A percentile compares a stretch with the other conserved stretches of the same genome.
Conservation (phyloP, 2,888 invertebrate species). For the Boloria selene region DNA sequence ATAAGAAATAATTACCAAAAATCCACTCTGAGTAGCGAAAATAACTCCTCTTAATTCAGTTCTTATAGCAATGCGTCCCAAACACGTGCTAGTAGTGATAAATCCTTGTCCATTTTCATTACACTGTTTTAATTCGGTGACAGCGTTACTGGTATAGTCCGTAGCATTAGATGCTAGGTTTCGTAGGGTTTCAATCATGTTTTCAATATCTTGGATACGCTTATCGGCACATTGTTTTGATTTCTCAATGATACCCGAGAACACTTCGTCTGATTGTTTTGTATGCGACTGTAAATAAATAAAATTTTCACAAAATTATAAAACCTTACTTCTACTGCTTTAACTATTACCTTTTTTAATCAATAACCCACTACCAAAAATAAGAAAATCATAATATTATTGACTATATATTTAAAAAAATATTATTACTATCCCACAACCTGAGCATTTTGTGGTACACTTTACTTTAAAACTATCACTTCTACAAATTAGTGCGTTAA, state of each 20-base stretch:
- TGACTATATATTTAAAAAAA: no score
- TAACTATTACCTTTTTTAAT: no score
- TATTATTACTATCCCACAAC: no score
- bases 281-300: conserved; percentile 50
- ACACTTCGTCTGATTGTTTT: conserved; percentile 53
- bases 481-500: no score
- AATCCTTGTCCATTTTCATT: conserved; percentile 51
- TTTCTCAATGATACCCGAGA: conserved; percentile 51
- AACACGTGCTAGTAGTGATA: conserved; percentile 56
- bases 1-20: conserved; percentile 52
- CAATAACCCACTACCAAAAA: no score
- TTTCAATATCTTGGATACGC: conserved; percentile 53
- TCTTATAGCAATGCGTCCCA: conserved; percentile 57
- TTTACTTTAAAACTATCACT: no score
- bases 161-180: conserved; percentile 50
- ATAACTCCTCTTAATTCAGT: conserved; percentile 58
- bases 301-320: no score
- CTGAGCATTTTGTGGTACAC: no score
- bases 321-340: no score
- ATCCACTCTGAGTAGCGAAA: conserved; percentile 56
- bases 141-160: conserved; percentile 49
- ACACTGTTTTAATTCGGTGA: conserved; percentile 62
- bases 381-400: no score
- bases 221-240: conserved; percentile 59
- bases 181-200: conserved; percentile 50